Base-by-base conservation (phyloP, 1,140 invertebrate genomes). In the Anoplolepis gracilipes region DNA sequence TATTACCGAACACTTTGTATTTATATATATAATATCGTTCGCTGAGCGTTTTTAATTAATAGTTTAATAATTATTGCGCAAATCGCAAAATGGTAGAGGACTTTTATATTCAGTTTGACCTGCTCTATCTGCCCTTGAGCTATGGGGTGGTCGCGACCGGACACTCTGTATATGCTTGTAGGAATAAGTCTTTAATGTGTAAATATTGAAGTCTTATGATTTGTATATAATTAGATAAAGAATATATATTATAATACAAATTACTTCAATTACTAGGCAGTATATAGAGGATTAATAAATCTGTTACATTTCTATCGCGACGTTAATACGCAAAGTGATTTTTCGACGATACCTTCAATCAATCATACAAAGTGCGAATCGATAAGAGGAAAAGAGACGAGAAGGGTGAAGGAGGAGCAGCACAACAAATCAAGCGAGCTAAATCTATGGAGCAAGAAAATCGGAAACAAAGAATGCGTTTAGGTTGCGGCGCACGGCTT, bases 401-500 rank as follows among this genome's bases (percentile, higher is more conserved):
- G 25, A n/a, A n/a, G n/a, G n/a, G n/a, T n/a, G n/a, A 46, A 62
- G 16, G 33, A 57, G 59, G 62, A 81, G 76, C 84, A 65, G 76
- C 84, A n/a, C n/a, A 65, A 85, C 87, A 88, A 88, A 86, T 82
- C 46, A 49, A 42, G 30, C 42, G 22, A 61, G 59, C 39, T 36
- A 53, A 61, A 42, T 67, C 77, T 59, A 76, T 33, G 46, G 39
- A 67, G 61, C 75, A 85, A 84, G 78, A 59, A 69, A 62, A 49
- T 49, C 25, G 16, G 73, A 78, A 67, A 42, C 25, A 65, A 61
- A 81, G 76, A 85, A 82, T 72, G 79, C 76, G 86, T 89, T 93
- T 90, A 73, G 85, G 61, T 92, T 91, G 86, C 89, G 42, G 84
- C 67, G 82, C 88, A 92, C 90, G 86, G 78, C 70, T 49, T 49